A percentile compares a stretch with the other conserved stretches of the same genome.
These are phyloP conservation scores for Hippoglossus stenolepis DNA, from an alignment of 2,113 vertebrate genomes.

Conservation along the genomic window DNA sequence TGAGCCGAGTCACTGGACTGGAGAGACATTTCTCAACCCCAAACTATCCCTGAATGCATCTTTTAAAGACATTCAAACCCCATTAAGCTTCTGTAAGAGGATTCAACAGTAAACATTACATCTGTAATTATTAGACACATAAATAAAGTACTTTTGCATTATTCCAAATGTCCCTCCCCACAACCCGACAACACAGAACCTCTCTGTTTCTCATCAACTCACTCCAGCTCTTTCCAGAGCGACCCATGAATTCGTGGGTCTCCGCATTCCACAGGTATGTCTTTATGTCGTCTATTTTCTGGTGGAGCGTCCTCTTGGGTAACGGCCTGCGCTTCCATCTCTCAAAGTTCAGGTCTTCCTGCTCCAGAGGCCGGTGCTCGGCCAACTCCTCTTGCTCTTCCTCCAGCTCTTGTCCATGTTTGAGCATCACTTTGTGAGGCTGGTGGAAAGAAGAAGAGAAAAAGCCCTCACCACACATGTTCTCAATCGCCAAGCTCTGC, in stretches of 20 bases:
- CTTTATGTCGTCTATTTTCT: constrained; percentile 86
- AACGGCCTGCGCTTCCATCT: constrained; percentile 84
- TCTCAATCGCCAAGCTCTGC: constrained; percentile 48
- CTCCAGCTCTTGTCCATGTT: constrained; percentile 86
- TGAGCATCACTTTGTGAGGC: constrained; percentile 81
- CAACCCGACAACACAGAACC: constrained; percentile 21
- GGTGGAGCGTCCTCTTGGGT: constrained; percentile 84
- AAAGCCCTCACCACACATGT: constrained; percentile 73
- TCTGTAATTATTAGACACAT: constrained; percentile 7
- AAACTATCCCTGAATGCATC: constrained; percentile 29
- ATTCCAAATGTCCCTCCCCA: neutral
- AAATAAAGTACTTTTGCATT: neutral
- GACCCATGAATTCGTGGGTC: constrained; percentile 93
- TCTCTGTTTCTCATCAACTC: constrained; percentile 78
- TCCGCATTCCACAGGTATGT: constrained; percentile 94
- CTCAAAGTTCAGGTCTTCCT: constrained; percentile 84
- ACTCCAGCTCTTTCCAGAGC: constrained; percentile 95
- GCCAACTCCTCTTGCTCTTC: constrained; percentile 86
- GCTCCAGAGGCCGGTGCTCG: constrained; percentile 84
- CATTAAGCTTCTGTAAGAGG: neutral
- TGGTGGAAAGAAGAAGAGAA: constrained; percentile 72
- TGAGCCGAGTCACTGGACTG: constrained; percentile 55
- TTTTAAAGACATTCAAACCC: constrained; percentile 38
- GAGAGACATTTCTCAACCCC: constrained; percentile 54
- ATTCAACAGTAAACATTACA: constrained; percentile 8